Conservation (phyloP, 2,797 vertebrate genomes). For the Threskiornis aethiopicus region DNA sequence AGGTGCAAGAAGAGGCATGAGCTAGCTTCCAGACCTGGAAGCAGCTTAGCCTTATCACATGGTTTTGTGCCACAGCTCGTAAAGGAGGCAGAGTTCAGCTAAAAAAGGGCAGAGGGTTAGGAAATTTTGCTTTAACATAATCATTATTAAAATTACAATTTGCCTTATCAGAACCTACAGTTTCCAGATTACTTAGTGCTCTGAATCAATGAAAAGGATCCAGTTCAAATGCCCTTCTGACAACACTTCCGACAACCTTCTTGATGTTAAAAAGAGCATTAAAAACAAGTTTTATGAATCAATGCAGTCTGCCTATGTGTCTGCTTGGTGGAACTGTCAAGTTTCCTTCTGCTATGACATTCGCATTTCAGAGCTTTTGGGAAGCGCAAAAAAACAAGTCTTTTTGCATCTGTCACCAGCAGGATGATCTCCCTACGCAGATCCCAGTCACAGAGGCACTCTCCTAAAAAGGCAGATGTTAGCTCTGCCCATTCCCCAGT, state of each 20-base stretch:
- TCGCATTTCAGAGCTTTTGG: not conserved
- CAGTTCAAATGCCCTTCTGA: not conserved
- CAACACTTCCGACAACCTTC: not conserved
- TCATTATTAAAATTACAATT: not conserved
- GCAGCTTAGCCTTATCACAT: not conserved
- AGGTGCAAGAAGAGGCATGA: conserved; percentile 33
- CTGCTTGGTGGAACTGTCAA: not conserved
- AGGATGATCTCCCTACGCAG: not conserved
- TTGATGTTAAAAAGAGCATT: not conserved
- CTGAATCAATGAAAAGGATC: not conserved
- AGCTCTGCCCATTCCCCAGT: not conserved
- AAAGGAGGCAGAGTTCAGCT: not conserved
- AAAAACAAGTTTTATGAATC: not conserved
- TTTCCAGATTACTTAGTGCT: not conserved
- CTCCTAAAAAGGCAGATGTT: conserved; percentile 18
- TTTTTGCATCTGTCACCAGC: not conserved
- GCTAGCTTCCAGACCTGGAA: not conserved
- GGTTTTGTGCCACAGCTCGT: not conserved
- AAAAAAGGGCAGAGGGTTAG: not conserved
- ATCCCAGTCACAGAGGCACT: not conserved
- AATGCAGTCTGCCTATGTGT: not conserved
- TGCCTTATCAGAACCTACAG: not conserved
- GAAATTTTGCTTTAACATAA: not conserved
- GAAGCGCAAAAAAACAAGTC: not conserved
- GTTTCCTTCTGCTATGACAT: not conserved